Evolutionary conservation across 2,888 invertebrate species (phyloP).

Genomic region (Lasioglossum morio): DNA sequence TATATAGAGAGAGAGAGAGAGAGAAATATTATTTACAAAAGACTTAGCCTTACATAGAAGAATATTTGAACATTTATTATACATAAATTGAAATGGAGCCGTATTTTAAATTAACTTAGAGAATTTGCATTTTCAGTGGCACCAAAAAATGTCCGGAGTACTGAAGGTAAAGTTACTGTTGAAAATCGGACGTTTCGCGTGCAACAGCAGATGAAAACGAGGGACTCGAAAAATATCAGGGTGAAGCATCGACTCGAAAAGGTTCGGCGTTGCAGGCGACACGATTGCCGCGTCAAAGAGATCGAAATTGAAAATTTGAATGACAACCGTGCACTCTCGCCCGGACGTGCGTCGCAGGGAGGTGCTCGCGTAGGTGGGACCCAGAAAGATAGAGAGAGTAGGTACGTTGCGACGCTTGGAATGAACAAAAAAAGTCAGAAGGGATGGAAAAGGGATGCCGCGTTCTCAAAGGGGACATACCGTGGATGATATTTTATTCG

Average conservation of each 20-base stretch:
- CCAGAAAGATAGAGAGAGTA: slow-evolving; percentile 35
- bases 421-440: slow-evolving; percentile 52
- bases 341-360: slow-evolving; percentile 51
- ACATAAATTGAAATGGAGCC: too few relatives aligned
- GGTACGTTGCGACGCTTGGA: slow-evolving; percentile 36
- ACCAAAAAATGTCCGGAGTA: too few relatives aligned
- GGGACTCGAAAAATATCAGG: background rate
- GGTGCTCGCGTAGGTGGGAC: slow-evolving; percentile 44
- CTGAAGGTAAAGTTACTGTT: too few relatives aligned
- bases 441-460: slow-evolving; percentile 64
- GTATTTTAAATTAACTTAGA: too few relatives aligned
- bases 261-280: slow-evolving; percentile 24
- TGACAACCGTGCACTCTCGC: slow-evolving; percentile 64
- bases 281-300: slow-evolving; percentile 52
- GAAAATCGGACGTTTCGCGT: too few relatives aligned
- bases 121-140: too few relatives aligned
- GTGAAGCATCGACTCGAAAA: slow-evolving; percentile 4
- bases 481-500: slow-evolving; percentile 81
- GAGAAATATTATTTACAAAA: too few relatives aligned
- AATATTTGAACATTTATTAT: too few relatives aligned
- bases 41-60: too few relatives aligned
- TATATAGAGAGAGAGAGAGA: too few relatives aligned
- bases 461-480: slow-evolving; percentile 79
- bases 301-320: slow-evolving; percentile 66
- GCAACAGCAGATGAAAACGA: background rate